Base-by-base conservation (phyloP, 2,888 invertebrate species). In the Bugula neritina region DNA sequence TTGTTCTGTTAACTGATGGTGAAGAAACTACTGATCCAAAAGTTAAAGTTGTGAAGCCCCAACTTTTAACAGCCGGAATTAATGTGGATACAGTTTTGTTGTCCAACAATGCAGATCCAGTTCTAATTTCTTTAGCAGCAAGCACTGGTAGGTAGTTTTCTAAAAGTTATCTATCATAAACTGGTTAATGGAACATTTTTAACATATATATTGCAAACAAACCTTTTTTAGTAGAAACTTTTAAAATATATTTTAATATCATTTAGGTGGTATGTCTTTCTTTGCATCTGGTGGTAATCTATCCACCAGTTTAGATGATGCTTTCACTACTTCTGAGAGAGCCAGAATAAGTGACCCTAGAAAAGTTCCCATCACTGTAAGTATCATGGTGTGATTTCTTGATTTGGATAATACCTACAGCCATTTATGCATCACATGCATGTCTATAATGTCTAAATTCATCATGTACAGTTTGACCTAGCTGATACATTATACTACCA, bases 61-160 rank as follows among this genome's bases (percentile, higher is more conserved):
- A 54, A 17, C 2, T 70, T 10, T 1, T n/a, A 23, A 25, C 2
- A 3, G 52, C 54, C 25, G 70, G 70, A 43, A 29, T 70, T 31
- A 52, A 10, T n/a, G 70, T 70, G 10, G 70, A 70, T 31, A 54
- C 52, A 70, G 29, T 70, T n/a, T 31, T 70, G 17, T 29, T 70
- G n/a, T 25, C 43, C 2, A 3, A 13, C 2, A 10, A 34, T 43
- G 70, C 70, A 2, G 23, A n/a, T n/a, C 3, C 23, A 10, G 27
- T 23, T 21, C 29, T 70, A 10, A 70, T 70, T 25, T 70, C 70
- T 25, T 29, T 70, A 69, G 69, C 72, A 69, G 72, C 72, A 54
- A n/a, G 27, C 34, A 71, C 72, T 35, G 72, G 72, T 72, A 17
- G 23, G 72, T 69, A 43, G n/a, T n/a, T n/a, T n/a, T n/a, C n/a